Evolutionary conservation across 23 tunicate genomes (phyloP), one percentile per base, ranked within the genome.

Genomic region (Botrylloides violaceus): DNA sequence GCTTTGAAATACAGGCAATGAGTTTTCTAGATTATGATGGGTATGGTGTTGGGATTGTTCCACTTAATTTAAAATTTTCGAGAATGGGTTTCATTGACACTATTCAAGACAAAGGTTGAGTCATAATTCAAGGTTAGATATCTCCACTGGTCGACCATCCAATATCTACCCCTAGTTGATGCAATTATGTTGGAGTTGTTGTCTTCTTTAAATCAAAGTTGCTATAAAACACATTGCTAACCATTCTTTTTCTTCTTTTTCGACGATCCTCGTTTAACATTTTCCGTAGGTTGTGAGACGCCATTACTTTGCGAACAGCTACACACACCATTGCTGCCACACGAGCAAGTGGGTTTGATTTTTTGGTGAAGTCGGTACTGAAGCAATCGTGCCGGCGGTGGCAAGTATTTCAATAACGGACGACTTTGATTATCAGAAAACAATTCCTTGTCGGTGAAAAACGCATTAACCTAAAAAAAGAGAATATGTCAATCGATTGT

Each of bases 351-450:
- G 15, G 12, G 15, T 29, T 24, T 25, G 27, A 30, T 20, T n/a
- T 71, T 53, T 29, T 68, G 74, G 1, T 61, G 73, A 38, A 61
- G 62, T 3, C 72, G 58, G 43, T 82, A 76, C 30, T 82, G 88
- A 38, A 70, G 66, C 4, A 82, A 34, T 18, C 78, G 62, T 29
- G 64, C 65, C 0, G 94, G 83, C 18, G 94, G 94, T 29, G 94
- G 84, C 62, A 85, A 76, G 49, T 73, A 85, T 47, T 85, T 79
- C 58, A 85, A 71, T 62, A 85, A 33, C 6, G 83, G 83, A 9
- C 94, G 84, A 49, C 84, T 50, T 66, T 66, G 84, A 36, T 85
- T 85, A 58, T 85, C 94, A 38, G 94, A 59, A 48, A 79, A 79
- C 49, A 85, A 59, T 57, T 85, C 94, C 32, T 79, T 75, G n/a